Base-by-base conservation (phyloP, 1,140 invertebrate genomes). In the Drosophila micromelanica region DNA sequence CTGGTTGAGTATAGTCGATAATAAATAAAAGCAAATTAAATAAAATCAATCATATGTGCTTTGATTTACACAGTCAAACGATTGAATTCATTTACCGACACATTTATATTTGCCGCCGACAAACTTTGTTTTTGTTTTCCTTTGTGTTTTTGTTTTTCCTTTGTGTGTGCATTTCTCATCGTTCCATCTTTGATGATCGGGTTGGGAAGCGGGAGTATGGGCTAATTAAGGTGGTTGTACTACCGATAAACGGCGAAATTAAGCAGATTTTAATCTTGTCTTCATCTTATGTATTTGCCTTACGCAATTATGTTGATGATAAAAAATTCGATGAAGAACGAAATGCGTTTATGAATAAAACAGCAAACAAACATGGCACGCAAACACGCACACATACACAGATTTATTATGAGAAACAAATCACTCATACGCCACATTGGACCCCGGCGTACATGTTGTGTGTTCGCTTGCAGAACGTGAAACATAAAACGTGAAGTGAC, bases 311-410 rank as follows among this genome's bases (percentile, higher is more conserved):
- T 27, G 52, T 48, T 61, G 52, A 55, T 55, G 56, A n/a, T 40
- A 45, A 54, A 61, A 69, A 81, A 61, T 74, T 61, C 60, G 55
- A 78, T 78, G 48, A 75, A 57, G 27, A 69, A 63, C 48, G 51
- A 62, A 69, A 70, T 54, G 62, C 69, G 72, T 75, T 86, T 82
- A 82, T 79, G 82, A 87, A 86, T 86, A 89, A 87, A 82, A 75
- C 78, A 87, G 62, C 63, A 48, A 48, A 59, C 38, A 52, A 37
- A 38, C 38, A 51, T n/a, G 38, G 38, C 6, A 27, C 5, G 43
- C 17, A 8, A 12, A 17, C 38, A 70, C 56, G 32, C 32, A 35
- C 32, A 49, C 55, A 67, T 51, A 57, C 42, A 55, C 71, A 63
- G 72, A 63, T 74, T 70, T 70, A 46, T 74, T 56, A 74, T 71